Conservation (phyloP, 2,888 invertebrate species). For the Hyles lineata region DNA sequence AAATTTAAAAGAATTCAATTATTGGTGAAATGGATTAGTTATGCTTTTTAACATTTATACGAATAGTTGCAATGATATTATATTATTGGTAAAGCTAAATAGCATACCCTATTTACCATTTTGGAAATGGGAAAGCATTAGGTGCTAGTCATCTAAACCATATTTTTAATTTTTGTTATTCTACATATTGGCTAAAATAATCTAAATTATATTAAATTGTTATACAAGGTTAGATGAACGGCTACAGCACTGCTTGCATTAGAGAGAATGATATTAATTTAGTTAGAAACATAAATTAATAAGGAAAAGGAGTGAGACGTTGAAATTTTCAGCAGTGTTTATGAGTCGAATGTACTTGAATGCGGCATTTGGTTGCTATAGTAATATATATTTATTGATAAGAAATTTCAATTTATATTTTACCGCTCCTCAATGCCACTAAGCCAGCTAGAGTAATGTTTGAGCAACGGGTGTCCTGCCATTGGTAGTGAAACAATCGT, state of each 20-base stretch:
- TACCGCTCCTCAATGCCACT: constrained; percentile 7
- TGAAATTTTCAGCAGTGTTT: not conserved
- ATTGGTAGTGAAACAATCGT: constrained; percentile 11
- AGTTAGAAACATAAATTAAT: not conserved
- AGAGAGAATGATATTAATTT: not conserved
- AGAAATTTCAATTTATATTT: not conserved
- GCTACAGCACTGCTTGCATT: constrained; percentile 34
- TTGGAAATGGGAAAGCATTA: not conserved
- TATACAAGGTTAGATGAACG: not conserved
- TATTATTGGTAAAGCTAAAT: too few relatives aligned
- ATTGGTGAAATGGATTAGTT: too few relatives aligned
- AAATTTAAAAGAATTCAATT: too few relatives aligned
- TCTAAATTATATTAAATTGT: not conserved
- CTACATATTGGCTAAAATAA: not conserved
- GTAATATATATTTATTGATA: not conserved
- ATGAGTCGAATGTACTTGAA: not conserved
- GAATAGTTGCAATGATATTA: too few relatives aligned
- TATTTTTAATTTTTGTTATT: not conserved
- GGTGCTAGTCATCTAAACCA: not conserved
- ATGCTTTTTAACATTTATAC: too few relatives aligned
- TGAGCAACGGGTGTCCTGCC: constrained; percentile 12
- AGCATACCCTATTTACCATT: not conserved
- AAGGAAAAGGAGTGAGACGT: not conserved
- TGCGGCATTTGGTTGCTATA: not conserved
- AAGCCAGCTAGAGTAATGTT: constrained; percentile 13